Conservation (phyloP, 1,140 invertebrate species). For the Bombus cullumanus region DNA sequence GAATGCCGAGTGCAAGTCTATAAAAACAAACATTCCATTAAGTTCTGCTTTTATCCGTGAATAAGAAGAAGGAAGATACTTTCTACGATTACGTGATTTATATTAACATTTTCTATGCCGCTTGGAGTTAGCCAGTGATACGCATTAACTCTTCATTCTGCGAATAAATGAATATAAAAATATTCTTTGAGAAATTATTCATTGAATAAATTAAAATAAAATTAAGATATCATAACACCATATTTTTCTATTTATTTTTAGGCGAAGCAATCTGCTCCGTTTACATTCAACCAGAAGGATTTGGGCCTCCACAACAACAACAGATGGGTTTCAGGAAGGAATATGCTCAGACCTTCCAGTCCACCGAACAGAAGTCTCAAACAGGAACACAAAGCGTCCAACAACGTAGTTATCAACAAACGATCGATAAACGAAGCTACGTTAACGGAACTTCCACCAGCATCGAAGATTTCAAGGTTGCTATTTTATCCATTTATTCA, state of each 20-base stretch:
- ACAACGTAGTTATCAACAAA: conserved; percentile 83
- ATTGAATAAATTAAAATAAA: too few relatives aligned
- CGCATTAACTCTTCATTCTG: neutral
- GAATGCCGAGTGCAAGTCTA: neutral
- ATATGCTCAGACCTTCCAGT: conserved; percentile 82
- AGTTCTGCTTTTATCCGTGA: neutral
- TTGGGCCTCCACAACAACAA: conserved; percentile 86
- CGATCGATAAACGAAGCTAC: conserved; percentile 86
- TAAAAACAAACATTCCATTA: neutral
- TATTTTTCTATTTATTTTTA: conserved; percentile 31
- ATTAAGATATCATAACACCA: neutral
- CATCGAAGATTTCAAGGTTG: conserved; percentile 88
- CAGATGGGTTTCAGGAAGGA: conserved; percentile 83
- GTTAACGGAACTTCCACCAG: conserved; percentile 87
- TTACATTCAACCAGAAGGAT: conserved; percentile 96
- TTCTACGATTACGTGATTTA: neutral
- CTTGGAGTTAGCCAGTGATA: neutral
- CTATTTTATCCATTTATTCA: neutral
- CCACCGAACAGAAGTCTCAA: conserved; percentile 83
- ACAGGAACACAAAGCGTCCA: conserved; percentile 82
- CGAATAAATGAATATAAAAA: too few relatives aligned
- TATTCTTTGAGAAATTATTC: too few relatives aligned
- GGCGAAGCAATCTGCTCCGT: conserved; percentile 96
- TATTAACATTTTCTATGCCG: neutral
- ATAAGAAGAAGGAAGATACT: neutral